A percentile compares a stretch with the other conserved stretches of the same genome.
Conservation (phyloP, 1,140 invertebrate genomes). For the Bursaphelenchus mucronatus region DNA sequence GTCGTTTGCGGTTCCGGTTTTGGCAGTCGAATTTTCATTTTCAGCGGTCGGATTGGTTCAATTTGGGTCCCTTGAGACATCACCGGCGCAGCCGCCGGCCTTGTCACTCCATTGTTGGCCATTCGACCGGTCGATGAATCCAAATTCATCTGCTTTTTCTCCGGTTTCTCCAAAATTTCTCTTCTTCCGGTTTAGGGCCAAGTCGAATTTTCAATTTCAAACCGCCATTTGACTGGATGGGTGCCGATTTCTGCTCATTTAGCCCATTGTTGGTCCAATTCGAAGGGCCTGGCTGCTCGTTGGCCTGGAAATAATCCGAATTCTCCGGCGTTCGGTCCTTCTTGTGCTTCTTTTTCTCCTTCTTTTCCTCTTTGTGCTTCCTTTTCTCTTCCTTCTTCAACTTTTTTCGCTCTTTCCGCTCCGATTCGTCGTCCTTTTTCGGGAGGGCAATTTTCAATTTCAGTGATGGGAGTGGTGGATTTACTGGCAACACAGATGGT, state of each 20-base stretch:
- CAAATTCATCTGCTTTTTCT: too few species aligned
- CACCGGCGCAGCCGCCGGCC: too few species aligned
- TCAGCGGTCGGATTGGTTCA: too few species aligned
- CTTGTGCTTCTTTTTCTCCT: constrained; percentile 5
- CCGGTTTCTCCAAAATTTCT: too few species aligned
- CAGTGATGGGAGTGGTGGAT: background rate
- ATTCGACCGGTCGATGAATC: too few species aligned
- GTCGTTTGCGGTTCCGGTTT: background rate
- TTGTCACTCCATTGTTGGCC: too few species aligned
- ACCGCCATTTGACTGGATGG: background rate
- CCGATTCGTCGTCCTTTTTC: constrained; percentile 1
- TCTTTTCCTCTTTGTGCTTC: constrained; percentile 4
- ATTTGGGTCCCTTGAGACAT: too few species aligned
- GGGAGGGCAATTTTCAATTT: too few species aligned
- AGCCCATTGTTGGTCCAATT: background rate
- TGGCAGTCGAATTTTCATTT: too few species aligned
- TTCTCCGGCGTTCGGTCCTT: constrained; percentile 5
- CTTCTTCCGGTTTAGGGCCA: background rate
- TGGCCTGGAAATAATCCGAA: background rate
- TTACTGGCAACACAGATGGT: background rate
- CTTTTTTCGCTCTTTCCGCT: constrained; percentile 12
- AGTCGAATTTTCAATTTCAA: constrained; percentile 7
- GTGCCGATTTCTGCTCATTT: background rate
- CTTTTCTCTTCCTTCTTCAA: constrained; percentile 4
- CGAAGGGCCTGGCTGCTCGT: background rate